phyloP scores from a whole-genome alignment of 2,113 vertebrate genomes.

The Phalacrocorax carbo region DNA sequence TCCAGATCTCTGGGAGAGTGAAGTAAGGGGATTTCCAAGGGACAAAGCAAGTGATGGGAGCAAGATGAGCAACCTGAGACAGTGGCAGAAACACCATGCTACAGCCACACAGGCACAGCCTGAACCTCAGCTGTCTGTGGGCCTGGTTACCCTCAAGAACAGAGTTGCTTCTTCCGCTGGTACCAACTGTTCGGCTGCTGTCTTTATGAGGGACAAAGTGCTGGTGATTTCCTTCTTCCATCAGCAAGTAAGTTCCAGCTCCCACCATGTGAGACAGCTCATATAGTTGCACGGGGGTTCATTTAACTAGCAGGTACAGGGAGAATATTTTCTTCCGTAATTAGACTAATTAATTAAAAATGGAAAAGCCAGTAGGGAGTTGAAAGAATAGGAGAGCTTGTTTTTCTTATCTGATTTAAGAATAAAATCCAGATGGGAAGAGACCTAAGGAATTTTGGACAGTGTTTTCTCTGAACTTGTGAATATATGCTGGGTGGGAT shows the following conservation, averaged over 20 bases:
- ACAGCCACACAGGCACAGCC: not conserved
- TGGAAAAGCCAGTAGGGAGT: not conserved
- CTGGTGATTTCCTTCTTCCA: not conserved
- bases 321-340: not conserved
- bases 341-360: not conserved
- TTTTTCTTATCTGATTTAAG: not conserved
- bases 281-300: not conserved
- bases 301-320: not conserved
- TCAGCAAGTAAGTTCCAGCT: not conserved
- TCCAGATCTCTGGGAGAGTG: not conserved
- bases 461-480: not conserved
- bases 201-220: not conserved
- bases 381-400: not conserved
- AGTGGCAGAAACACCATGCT: not conserved
- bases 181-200: not conserved
- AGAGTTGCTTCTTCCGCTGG: not conserved
- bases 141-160: not conserved
- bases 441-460: not conserved
- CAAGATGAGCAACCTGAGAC: not conserved
- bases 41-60: not conserved
- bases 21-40: not conserved
- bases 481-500: not conserved
- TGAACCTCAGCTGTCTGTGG: not conserved
- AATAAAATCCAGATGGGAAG: not conserved
- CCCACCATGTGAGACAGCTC: not conserved